These are phyloP conservation scores for Geotrypetes seraphini DNA, from an alignment of 2,797 vertebrate genomes.

Conservation along the genomic window DNA sequence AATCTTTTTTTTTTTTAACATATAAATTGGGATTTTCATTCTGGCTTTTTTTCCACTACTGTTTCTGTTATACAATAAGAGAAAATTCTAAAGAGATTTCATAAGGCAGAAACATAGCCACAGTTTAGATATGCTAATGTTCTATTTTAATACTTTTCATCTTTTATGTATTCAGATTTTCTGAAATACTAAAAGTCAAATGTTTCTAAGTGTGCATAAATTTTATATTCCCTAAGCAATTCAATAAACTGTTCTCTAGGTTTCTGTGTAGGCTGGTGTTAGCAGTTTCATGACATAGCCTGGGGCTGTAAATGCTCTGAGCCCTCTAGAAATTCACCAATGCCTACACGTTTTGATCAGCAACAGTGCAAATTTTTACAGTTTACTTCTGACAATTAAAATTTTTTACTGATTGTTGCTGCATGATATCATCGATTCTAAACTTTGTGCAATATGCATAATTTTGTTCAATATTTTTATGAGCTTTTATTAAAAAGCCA, in stretches of 20 bases:
- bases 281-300: constrained; percentile 36
- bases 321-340: constrained; percentile 39
- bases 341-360: constrained; percentile 17
- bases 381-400: neutral
- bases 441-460: constrained; percentile 2
- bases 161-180: constrained; percentile 27
- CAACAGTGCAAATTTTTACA: neutral
- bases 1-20: neutral
- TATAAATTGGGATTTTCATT: constrained; percentile 20
- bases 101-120: constrained; percentile 26
- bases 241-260: constrained; percentile 31
- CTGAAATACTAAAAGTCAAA: constrained; percentile 36
- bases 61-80: constrained; percentile 7
- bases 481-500: too few species aligned
- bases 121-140: constrained; percentile 44
- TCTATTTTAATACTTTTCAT: constrained; percentile 37
- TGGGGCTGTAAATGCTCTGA: constrained; percentile 42
- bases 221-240: constrained; percentile 22
- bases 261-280: constrained; percentile 26
- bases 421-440: neutral
- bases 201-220: constrained; percentile 20
- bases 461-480: constrained; percentile 1
- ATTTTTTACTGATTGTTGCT: neutral
- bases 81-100: too few species aligned
- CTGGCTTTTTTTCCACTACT: constrained; percentile 9